Conservation (phyloP, 2,113 vertebrate species). For the Leptobrachium leishanense region DNA sequence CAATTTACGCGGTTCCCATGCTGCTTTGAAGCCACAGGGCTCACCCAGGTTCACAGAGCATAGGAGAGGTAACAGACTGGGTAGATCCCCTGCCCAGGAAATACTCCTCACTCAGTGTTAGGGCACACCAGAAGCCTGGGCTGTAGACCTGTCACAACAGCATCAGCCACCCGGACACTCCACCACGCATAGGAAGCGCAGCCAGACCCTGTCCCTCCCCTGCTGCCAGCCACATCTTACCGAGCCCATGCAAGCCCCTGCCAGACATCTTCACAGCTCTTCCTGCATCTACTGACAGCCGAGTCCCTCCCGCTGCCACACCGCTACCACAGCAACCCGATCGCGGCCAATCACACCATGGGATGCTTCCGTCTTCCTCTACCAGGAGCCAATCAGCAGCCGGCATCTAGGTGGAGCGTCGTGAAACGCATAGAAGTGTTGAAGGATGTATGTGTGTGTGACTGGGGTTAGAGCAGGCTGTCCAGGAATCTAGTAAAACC, state of each 20-base stretch:
- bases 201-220: background rate
- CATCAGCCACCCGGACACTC: too few species aligned
- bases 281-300: background rate
- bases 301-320: conserved; percentile 24
- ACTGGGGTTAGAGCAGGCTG: background rate
- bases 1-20: too few species aligned
- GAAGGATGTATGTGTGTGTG: background rate
- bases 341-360: background rate
- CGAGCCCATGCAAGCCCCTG: conserved; percentile 44
- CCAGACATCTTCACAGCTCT: conserved; percentile 9
- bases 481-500: too few species aligned
- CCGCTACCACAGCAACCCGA: conserved; percentile 20
- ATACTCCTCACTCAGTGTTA: too few species aligned
- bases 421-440: background rate
- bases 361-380: background rate
- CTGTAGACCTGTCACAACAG: too few species aligned
- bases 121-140: too few species aligned
- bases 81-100: too few species aligned
- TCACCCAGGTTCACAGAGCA: too few species aligned
- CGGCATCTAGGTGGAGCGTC: background rate
- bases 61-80: too few species aligned
- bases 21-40: too few species aligned
- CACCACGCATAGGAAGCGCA: background rate
- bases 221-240: conserved; percentile 43
- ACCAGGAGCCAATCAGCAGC: background rate